These are phyloP conservation scores for Chrysopa pallens DNA, from an alignment of 1,140 invertebrate species.

Conservation along the genomic window DNA sequence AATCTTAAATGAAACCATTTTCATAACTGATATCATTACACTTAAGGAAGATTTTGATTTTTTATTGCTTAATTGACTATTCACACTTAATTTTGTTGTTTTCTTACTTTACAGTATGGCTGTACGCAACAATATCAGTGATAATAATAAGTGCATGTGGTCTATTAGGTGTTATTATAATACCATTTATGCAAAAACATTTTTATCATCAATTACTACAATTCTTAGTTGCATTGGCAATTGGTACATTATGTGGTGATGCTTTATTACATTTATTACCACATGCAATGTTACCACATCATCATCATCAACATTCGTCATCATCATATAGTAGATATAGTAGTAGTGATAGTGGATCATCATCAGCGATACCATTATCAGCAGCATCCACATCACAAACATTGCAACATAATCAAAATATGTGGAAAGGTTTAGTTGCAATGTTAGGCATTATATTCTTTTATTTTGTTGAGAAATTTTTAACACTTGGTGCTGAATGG, in stretches of 20 bases:
- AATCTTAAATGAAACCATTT: no score
- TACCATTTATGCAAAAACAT: constrained; percentile 74
- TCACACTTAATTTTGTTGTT: no score
- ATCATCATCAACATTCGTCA: not conserved
- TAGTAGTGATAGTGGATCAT: constrained; percentile 28
- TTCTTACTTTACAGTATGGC: constrained; percentile 44
- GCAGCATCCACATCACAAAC: constrained; percentile 16
- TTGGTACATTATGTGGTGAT: constrained; percentile 81
- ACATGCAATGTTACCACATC: constrained; percentile 43
- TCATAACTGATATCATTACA: no score
- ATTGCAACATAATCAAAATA: constrained; percentile 37
- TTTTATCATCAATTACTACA: constrained; percentile 83
- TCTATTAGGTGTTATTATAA: constrained; percentile 62
- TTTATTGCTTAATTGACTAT: no score
- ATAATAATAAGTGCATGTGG: constrained; percentile 70
- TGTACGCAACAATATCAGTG: constrained; percentile 64
- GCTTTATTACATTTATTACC: constrained; percentile 84
- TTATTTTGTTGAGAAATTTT: constrained; percentile 67
- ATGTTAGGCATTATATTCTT: constrained; percentile 72
- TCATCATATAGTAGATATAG: constrained; percentile 6
- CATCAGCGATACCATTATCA: constrained; percentile 15
- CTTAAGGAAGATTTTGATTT: no score
- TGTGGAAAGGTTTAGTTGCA: constrained; percentile 69
- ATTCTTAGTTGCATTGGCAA: constrained; percentile 79
- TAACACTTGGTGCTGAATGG: constrained; percentile 66